Percentiles rank a stretch among this genome's conserved stretches.
Conservation (phyloP, 1,140 invertebrate species). For the Globodera rostochiensis region DNA sequence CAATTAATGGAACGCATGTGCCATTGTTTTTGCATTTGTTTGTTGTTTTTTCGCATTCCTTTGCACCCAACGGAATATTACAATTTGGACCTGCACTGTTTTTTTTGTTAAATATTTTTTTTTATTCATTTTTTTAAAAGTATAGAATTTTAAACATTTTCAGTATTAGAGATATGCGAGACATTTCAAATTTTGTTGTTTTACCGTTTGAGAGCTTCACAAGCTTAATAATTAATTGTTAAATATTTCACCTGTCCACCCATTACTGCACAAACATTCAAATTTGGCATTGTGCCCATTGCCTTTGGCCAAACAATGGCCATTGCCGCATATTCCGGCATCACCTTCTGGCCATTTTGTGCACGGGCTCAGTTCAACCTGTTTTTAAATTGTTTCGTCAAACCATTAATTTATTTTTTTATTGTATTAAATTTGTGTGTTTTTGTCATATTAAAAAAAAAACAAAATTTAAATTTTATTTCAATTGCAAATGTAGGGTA, state of each 20-base stretch:
- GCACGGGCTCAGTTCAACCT: conserved; percentile 11
- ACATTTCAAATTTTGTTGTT: no score
- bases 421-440: no score
- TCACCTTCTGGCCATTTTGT: conserved; percentile 9
- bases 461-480: conserved; percentile 5
- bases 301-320: conserved; percentile 11
- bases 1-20: background rate
- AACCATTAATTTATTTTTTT: no score
- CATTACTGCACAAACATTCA: conserved; percentile 12
- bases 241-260: conserved; percentile 9
- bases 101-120: background rate
- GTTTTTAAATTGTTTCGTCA: no score
- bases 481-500: background rate
- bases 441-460: no score
- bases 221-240: background rate
- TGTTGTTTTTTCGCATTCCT: background rate
- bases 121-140: no score
- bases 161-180: no score
- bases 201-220: no score
- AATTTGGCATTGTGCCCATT: conserved; percentile 22
- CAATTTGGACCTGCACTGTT: conserved; percentile 12
- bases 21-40: conserved; percentile 23
- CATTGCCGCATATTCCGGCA: conserved; percentile 23
- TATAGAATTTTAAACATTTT: no score
- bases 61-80: background rate